Evolutionary conservation across 1,140 invertebrate species (phyloP).

Genomic region (Dendroctonus ponderosae): DNA sequence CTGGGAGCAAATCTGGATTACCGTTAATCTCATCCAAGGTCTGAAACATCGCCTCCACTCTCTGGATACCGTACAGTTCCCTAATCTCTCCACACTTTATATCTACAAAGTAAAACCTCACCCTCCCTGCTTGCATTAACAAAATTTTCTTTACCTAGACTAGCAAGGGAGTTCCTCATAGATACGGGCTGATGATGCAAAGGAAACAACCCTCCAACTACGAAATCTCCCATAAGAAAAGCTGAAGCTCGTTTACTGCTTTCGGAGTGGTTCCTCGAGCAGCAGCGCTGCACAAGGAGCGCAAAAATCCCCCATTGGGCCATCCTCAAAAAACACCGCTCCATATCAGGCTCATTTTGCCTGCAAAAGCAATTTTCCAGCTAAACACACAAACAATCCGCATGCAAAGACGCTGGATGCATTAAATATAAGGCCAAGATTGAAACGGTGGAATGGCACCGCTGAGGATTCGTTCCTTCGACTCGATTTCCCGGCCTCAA

Average conservation of each 20-base stretch:
- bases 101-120: constrained; percentile 17
- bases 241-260: constrained; percentile 48
- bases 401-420: no score
- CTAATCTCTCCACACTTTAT: constrained; percentile 64
- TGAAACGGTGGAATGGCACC: no score
- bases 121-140: background rate
- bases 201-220: constrained; percentile 73
- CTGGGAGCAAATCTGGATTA: constrained; percentile 52
- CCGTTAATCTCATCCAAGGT: constrained; percentile 57
- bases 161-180: constrained; percentile 54
- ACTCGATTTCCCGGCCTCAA: no score
- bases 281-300: background rate
- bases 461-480: no score
- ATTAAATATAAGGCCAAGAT: no score
- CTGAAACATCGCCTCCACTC: constrained; percentile 68
- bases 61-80: constrained; percentile 77
- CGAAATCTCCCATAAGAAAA: constrained; percentile 63
- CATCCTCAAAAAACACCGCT: no score
- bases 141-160: constrained; percentile 36
- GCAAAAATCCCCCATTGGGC: background rate
- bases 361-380: no score
- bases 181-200: constrained; percentile 65
- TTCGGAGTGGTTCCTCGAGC: background rate
- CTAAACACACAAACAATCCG: no score
- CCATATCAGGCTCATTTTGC: no score